Evolutionary conservation across 1,140 invertebrate species (phyloP).

Genomic region (Mya arenaria): DNA sequence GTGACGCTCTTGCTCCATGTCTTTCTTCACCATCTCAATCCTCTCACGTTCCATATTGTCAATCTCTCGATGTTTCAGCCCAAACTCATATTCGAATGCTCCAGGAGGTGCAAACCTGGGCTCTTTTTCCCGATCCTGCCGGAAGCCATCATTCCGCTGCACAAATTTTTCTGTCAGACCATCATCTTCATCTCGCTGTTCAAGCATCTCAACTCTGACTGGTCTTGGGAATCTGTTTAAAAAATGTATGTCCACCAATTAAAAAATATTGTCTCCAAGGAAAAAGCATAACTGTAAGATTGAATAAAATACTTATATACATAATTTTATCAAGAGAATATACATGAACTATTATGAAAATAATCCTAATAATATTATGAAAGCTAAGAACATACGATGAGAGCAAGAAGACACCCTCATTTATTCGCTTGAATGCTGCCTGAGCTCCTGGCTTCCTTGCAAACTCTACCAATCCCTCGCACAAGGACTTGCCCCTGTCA

Average conservation of each 20-base stretch:
- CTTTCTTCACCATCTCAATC: conserved; percentile 80
- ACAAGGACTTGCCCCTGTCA: conserved; percentile 95
- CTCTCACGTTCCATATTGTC: conserved; percentile 89
- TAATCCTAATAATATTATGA: too few species aligned
- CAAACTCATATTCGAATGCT: conserved; percentile 98
- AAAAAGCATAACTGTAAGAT: too few species aligned
- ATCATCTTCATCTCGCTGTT: conserved; percentile 95
- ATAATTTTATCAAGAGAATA: too few species aligned
- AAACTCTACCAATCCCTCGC: conserved; percentile 98
- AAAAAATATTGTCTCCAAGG: too few species aligned
- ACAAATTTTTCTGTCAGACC: conserved; percentile 96
- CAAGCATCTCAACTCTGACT: conserved; percentile 93
- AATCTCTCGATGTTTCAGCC: conserved; percentile 97
- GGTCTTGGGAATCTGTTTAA: conserved; percentile 87
- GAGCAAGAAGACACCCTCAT: conserved; percentile 96
- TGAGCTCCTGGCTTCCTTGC: conserved; percentile 93
- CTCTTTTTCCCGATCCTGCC: conserved; percentile 86
- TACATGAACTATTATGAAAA: too few species aligned
- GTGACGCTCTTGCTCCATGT: conserved; percentile 91
- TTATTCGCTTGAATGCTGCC: conserved; percentile 93
- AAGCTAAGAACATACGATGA: conserved; percentile 88
- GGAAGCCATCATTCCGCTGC: conserved; percentile 87
- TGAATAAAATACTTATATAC: too few species aligned
- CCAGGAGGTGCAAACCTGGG: conserved; percentile 94
- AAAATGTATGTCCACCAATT: too few species aligned